Conservation (phyloP, 1,140 invertebrate species). For the Panagrolaimus sp. region DNA sequence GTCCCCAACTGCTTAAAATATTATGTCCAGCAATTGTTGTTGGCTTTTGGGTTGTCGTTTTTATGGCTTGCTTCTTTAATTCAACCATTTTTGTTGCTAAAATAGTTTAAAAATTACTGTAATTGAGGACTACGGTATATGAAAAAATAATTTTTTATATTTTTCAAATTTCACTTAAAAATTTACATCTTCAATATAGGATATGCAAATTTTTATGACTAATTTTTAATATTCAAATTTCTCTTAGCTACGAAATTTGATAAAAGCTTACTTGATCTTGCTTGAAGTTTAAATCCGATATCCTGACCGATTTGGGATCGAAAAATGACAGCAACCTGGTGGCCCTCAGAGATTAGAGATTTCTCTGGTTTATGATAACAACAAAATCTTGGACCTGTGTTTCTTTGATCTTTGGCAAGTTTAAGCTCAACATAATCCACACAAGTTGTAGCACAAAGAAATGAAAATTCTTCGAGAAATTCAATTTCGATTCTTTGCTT, state of each 20-base stretch:
- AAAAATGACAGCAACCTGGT: conserved; percentile 49
- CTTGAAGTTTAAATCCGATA: conserved; percentile 47
- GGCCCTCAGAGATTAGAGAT: conserved; percentile 47
- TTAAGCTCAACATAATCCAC: conserved; percentile 55
- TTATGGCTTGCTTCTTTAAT: neutral
- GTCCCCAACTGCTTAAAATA: conserved; percentile 37
- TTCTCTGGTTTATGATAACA: conserved; percentile 40
- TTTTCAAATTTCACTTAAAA: too few species aligned
- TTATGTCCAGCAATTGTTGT: conserved; percentile 31
- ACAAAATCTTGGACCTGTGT: conserved; percentile 52
- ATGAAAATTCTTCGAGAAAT: conserved; percentile 54
- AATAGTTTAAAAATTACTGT: neutral
- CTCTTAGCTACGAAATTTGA: neutral
- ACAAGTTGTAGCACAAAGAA: conserved; percentile 53
- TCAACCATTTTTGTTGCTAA: neutral
- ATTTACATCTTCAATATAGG: too few species aligned
- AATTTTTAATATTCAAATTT: conserved; percentile 14
- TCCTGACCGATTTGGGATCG: conserved; percentile 40
- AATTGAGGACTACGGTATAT: neutral
- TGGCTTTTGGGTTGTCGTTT: neutral
- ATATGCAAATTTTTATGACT: conserved; percentile 3
- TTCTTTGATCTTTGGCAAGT: conserved; percentile 44
- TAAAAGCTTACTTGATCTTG: conserved; percentile 42
- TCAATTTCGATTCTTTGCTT: conserved; percentile 44
- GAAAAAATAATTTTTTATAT: too few species aligned